Evolutionary conservation across 2,888 invertebrate species (phyloP), one percentile per base, ranked within the genome.

Genomic region (Yponomeuta plumbellus): DNA sequence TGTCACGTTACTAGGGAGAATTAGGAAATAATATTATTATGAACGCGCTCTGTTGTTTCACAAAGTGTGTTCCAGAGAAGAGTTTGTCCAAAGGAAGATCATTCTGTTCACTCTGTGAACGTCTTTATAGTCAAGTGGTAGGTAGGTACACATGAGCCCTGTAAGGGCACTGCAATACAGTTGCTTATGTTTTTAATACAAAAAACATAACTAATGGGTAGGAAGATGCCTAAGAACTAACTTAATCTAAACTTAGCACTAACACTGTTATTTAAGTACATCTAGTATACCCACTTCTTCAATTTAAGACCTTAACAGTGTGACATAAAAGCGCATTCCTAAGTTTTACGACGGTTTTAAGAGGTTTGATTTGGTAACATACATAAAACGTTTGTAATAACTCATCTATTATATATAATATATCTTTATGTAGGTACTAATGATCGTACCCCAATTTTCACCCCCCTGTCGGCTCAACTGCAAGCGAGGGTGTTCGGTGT

Each of bases 401-500:
- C 20, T 21, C 20, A 6, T 5, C 6, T 21, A 58, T 5, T 4
- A 17, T 59, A 6, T 5, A 21, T 21, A 58, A 44, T 4, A 17
- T 59, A 22, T 21, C 22, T 59, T 21, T 23, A 59, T 59, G 22
- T 59, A 59, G 22, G 59, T 59, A 59, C 23, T 59, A 52, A 52
- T 52, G 44, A 52, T 52, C 44, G 44, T 52, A 13, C 44, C 17
- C 44, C 17, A 52, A 52, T 52, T 52, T 52, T 17, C 17, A 52
- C 44, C 44, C 44, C 44, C 44, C 3, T 17, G 44, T 13, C 44
- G 44, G 44, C 44, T 52, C 44, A 52, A 17, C 44, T 17, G 17
- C 17, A 17, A 52, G 44, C 59, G 11, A 59, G 23, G 59, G 21
- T 59, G 44, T 58, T 22, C 22, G 77, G 80, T 74, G 80, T 79